Conservation (phyloP, 2,888 invertebrate species). For the Rotaria sp. region DNA sequence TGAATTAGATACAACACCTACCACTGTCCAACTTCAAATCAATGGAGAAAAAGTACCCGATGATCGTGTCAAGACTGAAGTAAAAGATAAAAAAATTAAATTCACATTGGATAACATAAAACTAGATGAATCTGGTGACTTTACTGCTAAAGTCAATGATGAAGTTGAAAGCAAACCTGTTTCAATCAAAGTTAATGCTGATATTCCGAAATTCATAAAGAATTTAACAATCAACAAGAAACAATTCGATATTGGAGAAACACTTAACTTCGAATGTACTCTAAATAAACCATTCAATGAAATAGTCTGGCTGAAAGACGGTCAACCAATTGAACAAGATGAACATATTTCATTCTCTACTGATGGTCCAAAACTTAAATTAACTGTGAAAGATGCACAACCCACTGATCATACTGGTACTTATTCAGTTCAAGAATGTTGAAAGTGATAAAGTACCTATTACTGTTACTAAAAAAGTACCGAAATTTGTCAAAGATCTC, state of each 20-base stretch:
- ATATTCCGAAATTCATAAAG: background rate
- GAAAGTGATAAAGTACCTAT: background rate
- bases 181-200: background rate
- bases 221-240: background rate
- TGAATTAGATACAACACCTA: background rate
- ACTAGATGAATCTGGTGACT: background rate
- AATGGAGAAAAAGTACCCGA: background rate
- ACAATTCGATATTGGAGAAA: background rate
- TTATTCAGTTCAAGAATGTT: background rate
- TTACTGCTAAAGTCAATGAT: background rate
- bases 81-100: background rate
- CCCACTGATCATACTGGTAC: background rate
- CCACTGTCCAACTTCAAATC: background rate
- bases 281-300: background rate
- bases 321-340: background rate
- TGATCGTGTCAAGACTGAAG: background rate
- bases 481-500: background rate
- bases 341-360: background rate
- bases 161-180: background rate
- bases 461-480: background rate
- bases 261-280: background rate
- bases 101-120: background rate
- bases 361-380: background rate
- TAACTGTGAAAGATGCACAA: background rate
- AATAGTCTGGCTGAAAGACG: background rate